Conservation (phyloP, 1,140 invertebrate genomes). For the Drosophila elegans region DNA sequence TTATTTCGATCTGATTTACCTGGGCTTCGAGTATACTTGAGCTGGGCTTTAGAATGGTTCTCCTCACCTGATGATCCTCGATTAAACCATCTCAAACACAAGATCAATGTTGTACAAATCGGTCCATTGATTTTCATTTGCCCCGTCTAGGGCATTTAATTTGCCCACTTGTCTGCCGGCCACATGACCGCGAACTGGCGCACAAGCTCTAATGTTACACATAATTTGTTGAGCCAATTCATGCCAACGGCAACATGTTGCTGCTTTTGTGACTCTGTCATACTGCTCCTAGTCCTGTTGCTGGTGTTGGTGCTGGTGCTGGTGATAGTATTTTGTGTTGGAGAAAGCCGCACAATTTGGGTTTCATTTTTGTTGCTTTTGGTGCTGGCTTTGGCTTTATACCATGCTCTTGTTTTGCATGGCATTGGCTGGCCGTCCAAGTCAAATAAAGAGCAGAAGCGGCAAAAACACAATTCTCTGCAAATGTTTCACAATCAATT, state of each 20-base stretch:
- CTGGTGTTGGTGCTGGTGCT: not conserved
- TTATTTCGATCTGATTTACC: too few species aligned
- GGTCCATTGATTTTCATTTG: too few species aligned
- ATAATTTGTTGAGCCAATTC: constrained; percentile 64
- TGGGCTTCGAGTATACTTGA: too few species aligned
- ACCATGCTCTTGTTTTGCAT: constrained; percentile 28
- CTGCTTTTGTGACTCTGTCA: constrained; percentile 48
- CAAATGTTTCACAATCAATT: constrained; percentile 80
- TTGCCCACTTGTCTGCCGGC: not conserved
- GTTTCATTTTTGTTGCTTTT: constrained; percentile 44
- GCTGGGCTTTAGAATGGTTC: too few species aligned
- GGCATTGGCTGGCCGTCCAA: constrained; percentile 16
- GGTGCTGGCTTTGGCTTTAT: constrained; percentile 16
- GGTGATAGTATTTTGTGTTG: constrained; percentile 45
- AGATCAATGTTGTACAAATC: too few species aligned
- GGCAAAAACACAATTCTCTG: constrained; percentile 60
- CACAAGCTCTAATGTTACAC: constrained; percentile 36
- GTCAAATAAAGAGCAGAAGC: constrained; percentile 38
- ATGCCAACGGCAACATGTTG: constrained; percentile 59
- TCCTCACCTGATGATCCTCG: too few species aligned
- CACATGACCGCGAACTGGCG: constrained; percentile 23
- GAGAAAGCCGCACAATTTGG: constrained; percentile 65
- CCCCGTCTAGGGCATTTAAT: too few species aligned
- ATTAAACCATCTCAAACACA: too few species aligned
- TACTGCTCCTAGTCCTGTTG: not conserved